phyloP scores from a whole-genome alignment of 30 jellyfish, hydroid and myxozoan species.

The Hydra vulgaris region DNA sequence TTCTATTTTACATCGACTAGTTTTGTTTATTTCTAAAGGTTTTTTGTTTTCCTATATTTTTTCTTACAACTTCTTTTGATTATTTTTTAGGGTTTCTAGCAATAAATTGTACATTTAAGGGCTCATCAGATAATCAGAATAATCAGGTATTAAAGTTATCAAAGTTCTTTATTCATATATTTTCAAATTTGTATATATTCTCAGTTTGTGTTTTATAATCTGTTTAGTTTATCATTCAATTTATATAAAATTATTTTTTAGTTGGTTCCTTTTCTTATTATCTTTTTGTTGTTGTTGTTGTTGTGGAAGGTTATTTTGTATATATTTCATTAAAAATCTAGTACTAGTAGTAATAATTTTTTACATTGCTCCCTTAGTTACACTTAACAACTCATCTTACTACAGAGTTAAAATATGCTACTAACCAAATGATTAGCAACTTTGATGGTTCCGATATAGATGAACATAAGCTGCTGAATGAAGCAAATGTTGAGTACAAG shows the following conservation, averaged over 20 bases:
- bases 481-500: slow-evolving; percentile 66
- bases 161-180: background rate
- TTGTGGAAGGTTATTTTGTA: too few species aligned
- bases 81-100: slow-evolving; percentile 35
- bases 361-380: too few species aligned
- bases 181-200: too few species aligned
- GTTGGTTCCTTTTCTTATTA: too few species aligned
- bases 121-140: background rate
- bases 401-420: slow-evolving; percentile 23
- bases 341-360: too few species aligned
- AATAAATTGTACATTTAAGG: slow-evolving; percentile 5
- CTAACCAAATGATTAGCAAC: slow-evolving; percentile 10
- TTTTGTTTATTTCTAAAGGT: too few species aligned
- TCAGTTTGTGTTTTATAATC: too few species aligned
- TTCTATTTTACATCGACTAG: too few species aligned
- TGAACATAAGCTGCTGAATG: slow-evolving; percentile 59
- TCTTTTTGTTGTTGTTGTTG: too few species aligned
- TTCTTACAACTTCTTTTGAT: background rate
- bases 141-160: background rate
- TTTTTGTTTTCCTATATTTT: background rate
- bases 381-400: background rate
- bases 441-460: slow-evolving; percentile 51
- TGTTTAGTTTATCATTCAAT: too few species aligned
- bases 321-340: background rate
- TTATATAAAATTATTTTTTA: too few species aligned